Base-by-base conservation (phyloP, 2,113 vertebrate genomes). In the Hippocampus comes region DNA sequence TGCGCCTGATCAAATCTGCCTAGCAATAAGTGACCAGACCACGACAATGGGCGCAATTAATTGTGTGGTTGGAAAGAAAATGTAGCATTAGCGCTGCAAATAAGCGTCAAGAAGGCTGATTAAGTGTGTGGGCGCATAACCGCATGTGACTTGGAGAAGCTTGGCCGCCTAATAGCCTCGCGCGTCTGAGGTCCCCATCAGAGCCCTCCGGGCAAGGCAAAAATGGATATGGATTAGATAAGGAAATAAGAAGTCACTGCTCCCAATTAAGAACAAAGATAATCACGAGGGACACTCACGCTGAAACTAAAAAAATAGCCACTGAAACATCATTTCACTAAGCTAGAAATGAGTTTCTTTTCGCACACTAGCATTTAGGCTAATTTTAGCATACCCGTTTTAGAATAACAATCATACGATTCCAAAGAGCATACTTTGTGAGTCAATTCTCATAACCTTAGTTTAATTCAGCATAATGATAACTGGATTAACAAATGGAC, bases 121-220 rank as follows among this genome's bases (percentile, higher is more conserved):
- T 69, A 83, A 71, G 7, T 60, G 56, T 73, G 66, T 23, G 48
- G 56, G 73, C 9, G 6, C 6, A 63, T 78, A 70, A 72, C 34
- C 8, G 74, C 77, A 77, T 42, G 17, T 79, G 79, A 57, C 67
- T 85, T 80, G 73, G 46, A 20, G 55, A 76, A 78, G 76, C 73
- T 68, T 70, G 63, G 56, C 59, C 18, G 74, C 21, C 74, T 83
- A 76, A 85, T 72, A 76, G 83, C 68, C 10, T 27, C 25, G 78
- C 70, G 75, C 77, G 70, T 77, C 67, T 63, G 86, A 80, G 83
- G 70, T 76, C 59, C 25, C 25, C 51, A 1, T 21, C 21, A 21
- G 51, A 55, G 51, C 20, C 51, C 51, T 55, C 1, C 51, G 20
- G 51, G 21, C 21, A 55, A 6, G 20, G 51, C 51, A 38, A 55